Conservation (phyloP, 2,888 invertebrate species). For the Cheilosia soror region DNA sequence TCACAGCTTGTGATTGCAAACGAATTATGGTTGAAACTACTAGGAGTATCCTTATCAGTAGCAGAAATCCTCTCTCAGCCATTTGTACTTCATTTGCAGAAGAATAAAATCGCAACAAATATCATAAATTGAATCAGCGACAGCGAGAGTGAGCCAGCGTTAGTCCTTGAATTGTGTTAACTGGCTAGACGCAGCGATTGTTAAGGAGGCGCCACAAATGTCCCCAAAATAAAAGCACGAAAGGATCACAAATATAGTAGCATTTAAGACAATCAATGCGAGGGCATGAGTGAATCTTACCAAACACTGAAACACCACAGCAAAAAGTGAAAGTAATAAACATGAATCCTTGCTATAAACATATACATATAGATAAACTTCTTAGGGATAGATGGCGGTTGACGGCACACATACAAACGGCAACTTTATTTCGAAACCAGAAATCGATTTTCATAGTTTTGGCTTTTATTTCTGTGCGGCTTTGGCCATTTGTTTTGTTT, state of each 20-base stretch:
- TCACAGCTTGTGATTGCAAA: slow-evolving; percentile 43
- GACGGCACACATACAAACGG: neutral
- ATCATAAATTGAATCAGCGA: slow-evolving; percentile 5
- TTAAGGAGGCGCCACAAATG: slow-evolving; percentile 68
- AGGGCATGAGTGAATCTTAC: slow-evolving; percentile 53
- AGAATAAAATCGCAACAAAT: slow-evolving; percentile 36
- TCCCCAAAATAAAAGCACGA: slow-evolving; percentile 40
- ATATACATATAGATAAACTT: slow-evolving; percentile 58
- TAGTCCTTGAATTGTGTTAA: slow-evolving; percentile 49
- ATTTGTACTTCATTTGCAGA: slow-evolving; percentile 53
- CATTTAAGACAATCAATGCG: slow-evolving; percentile 44
- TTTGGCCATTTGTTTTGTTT: slow-evolving; percentile 63
- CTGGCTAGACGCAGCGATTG: slow-evolving; percentile 68
- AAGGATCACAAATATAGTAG: slow-evolving; percentile 59
- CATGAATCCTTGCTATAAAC: slow-evolving; percentile 20
- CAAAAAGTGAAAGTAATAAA: slow-evolving; percentile 75
- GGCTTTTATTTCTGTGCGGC: slow-evolving; percentile 47
- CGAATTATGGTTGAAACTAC: slow-evolving; percentile 64
- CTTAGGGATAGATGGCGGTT: slow-evolving; percentile 10
- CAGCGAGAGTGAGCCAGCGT: too few species aligned
- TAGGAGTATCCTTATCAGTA: slow-evolving; percentile 59
- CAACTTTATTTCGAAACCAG: slow-evolving; percentile 23
- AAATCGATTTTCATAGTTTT: slow-evolving; percentile 72
- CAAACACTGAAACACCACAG: slow-evolving; percentile 50
- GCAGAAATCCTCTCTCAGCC: slow-evolving; percentile 1